Evolutionary conservation across 2,797 vertebrate species (phyloP).

Genomic region (Urophycis tenuis): DNA sequence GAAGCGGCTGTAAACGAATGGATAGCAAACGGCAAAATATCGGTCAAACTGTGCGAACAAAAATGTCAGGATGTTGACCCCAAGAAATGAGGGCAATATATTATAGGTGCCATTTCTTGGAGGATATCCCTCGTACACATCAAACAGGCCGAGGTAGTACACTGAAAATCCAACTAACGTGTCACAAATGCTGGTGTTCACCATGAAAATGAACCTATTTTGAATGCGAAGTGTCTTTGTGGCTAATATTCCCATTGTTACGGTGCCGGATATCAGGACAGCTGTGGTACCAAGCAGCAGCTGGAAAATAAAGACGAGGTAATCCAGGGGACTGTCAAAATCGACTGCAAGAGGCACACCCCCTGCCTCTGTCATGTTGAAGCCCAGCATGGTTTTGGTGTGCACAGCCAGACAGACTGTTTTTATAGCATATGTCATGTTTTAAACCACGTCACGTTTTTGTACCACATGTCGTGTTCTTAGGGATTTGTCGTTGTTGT

Average conservation of each 20-base stretch:
- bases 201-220: slow-evolving; percentile 63
- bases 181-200: slow-evolving; percentile 58
- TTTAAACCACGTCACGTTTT: too few species aligned
- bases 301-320: slow-evolving; percentile 55
- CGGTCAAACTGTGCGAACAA: slow-evolving; percentile 37
- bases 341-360: slow-evolving; percentile 45
- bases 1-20: slow-evolving; percentile 35
- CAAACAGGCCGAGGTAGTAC: slow-evolving; percentile 33
- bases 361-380: not conserved
- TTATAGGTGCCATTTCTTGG: slow-evolving; percentile 29
- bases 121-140: slow-evolving; percentile 44
- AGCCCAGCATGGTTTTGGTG: not conserved
- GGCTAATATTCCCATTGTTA: slow-evolving; percentile 42
- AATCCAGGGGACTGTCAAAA: slow-evolving; percentile 54
- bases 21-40: slow-evolving; percentile 36
- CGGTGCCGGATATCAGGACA: slow-evolving; percentile 47
- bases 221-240: slow-evolving; percentile 42
- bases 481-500: too few species aligned
- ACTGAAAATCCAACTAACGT: slow-evolving; percentile 19
- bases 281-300: slow-evolving; percentile 40
- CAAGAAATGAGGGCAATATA: slow-evolving; percentile 20
- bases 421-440: too few species aligned
- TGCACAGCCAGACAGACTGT: too few species aligned
- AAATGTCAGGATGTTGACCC: slow-evolving; percentile 49
- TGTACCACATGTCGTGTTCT: too few species aligned